These are phyloP conservation scores for Cosmopolites sordidus DNA, from an alignment of 2,888 invertebrate species.

Conservation along the genomic window DNA sequence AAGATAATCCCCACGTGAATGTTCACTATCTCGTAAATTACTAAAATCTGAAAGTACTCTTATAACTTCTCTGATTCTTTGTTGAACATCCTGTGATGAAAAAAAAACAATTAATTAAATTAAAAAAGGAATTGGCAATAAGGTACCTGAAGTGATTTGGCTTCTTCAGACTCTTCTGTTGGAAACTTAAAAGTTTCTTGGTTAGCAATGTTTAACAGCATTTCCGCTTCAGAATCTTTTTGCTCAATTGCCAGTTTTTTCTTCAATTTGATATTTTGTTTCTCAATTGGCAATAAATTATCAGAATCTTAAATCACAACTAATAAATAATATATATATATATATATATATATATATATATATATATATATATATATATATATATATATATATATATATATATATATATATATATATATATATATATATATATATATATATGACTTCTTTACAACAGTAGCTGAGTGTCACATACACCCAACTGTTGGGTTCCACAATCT, in stretches of 20 bases:
- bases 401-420: too few species aligned
- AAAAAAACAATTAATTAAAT: neutral
- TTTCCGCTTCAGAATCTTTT: constrained; percentile 75
- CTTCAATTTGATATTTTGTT: constrained; percentile 71
- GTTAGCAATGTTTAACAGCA: constrained; percentile 73
- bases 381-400: too few species aligned
- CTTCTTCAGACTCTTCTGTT: constrained; percentile 67
- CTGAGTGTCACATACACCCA: too few species aligned
- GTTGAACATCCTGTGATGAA: constrained; percentile 62
- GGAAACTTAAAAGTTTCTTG: constrained; percentile 79
- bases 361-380: too few species aligned
- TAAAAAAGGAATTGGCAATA: neutral
- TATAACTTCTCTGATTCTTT: constrained; percentile 82
- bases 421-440: too few species aligned
- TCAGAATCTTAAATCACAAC: constrained; percentile 48
- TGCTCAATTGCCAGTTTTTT: constrained; percentile 65
- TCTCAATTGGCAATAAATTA: constrained; percentile 82
- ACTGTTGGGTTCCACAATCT: too few species aligned
- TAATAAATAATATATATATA: neutral
- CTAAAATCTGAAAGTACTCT: constrained; percentile 77
- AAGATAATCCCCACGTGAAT: constrained; percentile 77
- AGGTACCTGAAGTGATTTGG: constrained; percentile 62
- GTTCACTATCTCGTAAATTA: constrained; percentile 61
- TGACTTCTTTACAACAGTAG: too few species aligned
- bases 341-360: neutral